phyloP scores from a whole-genome alignment of 2,888 invertebrate genomes.

The Leucozona laternaria region DNA sequence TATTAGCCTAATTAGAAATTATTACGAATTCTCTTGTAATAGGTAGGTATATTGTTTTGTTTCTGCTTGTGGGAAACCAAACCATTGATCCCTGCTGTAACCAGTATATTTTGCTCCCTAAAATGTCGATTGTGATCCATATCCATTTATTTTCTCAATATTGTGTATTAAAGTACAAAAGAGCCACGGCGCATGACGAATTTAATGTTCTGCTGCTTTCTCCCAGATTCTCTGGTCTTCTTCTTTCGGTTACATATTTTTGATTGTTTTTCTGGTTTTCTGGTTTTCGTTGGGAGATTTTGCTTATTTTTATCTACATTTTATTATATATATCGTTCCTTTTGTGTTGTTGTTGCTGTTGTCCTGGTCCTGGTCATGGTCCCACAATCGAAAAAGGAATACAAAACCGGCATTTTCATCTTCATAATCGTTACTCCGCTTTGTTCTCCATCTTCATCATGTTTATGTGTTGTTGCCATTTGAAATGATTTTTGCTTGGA shows the following conservation, averaged over 20 bases:
- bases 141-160: conserved; percentile 28
- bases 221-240: conserved; percentile 9
- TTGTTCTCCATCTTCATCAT: conserved; percentile 33
- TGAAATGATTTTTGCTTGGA: not conserved
- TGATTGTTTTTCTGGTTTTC: conserved; percentile 20
- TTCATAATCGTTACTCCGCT: conserved; percentile 26
- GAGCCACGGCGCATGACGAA: conserved; percentile 56
- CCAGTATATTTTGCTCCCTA: conserved; percentile 13
- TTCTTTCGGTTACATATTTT: conserved; percentile 24
- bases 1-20: conserved; percentile 53
- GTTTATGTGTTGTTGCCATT: conserved; percentile 44
- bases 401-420: conserved; percentile 71
- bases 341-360: conserved; percentile 9
- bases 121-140: conserved; percentile 39
- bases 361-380: conserved; percentile 26
- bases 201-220: conserved; percentile 4
- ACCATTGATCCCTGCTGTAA: conserved; percentile 42
- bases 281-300: conserved; percentile 4
- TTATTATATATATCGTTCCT: conserved; percentile 23
- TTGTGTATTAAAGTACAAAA: conserved; percentile 3
- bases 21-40: conserved; percentile 31
- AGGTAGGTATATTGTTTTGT: not conserved
- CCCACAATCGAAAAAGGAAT: conserved; percentile 33
- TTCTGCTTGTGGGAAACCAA: not conserved
- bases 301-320: not conserved